phyloP scores from a whole-genome alignment of 2,797 vertebrate genomes.

The Centroberyx gerrardi region DNA sequence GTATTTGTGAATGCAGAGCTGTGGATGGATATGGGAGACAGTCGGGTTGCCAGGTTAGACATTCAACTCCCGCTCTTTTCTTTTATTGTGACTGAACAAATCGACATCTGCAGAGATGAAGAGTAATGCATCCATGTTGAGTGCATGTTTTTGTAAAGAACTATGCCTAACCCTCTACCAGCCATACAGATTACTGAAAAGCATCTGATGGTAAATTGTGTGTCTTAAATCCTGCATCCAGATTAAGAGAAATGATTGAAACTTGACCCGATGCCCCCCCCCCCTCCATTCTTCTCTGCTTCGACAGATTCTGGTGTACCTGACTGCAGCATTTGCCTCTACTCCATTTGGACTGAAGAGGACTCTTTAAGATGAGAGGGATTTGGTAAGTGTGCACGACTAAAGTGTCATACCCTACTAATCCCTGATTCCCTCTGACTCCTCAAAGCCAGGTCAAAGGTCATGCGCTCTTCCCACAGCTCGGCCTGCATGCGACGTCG shows the following conservation, averaged over 20 bases:
- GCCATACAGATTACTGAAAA: slow-evolving; percentile 20
- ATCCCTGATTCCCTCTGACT: slow-evolving; percentile 61
- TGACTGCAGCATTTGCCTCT: slow-evolving; percentile 18
- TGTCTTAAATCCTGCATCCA: background rate
- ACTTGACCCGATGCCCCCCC: slow-evolving; percentile 30
- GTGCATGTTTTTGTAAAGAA: background rate
- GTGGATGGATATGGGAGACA: slow-evolving; percentile 19
- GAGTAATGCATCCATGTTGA: background rate
- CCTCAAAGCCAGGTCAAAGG: slow-evolving; percentile 68
- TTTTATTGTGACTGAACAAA: slow-evolving; percentile 41
- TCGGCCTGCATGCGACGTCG: slow-evolving; percentile 31
- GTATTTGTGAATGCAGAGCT: slow-evolving; percentile 53
- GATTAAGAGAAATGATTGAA: slow-evolving; percentile 24
- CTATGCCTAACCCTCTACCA: background rate
- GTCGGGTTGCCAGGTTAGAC: slow-evolving; percentile 45
- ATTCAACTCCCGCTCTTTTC: slow-evolving; percentile 9
- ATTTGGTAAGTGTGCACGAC: slow-evolving; percentile 55
- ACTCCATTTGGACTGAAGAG: slow-evolving; percentile 37
- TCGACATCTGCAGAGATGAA: slow-evolving; percentile 32
- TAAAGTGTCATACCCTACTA: slow-evolving; percentile 66
- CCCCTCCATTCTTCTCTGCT: slow-evolving; percentile 8
- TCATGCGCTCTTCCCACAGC: slow-evolving; percentile 50
- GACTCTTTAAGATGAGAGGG: slow-evolving; percentile 36
- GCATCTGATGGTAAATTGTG: background rate
- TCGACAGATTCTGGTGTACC: slow-evolving; percentile 26